Conservation (phyloP, 1,140 invertebrate species). For the Centruroides sculpturatus region DNA sequence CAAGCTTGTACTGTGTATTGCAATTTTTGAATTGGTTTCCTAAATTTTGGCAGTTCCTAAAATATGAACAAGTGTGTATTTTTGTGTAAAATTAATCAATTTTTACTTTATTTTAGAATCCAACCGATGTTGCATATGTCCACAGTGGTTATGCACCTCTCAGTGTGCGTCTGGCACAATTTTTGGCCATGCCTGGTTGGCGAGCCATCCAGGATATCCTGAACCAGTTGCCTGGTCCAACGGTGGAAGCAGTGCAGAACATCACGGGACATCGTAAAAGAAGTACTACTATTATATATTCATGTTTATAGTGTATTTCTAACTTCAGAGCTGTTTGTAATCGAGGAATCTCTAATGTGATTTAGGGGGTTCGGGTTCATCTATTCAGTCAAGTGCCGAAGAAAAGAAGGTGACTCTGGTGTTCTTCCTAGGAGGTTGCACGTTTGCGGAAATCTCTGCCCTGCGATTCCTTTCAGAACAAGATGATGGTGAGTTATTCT, state of each 20-base stretch:
- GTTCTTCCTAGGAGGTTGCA: conserved; percentile 91
- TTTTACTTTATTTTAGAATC: conserved; percentile 32
- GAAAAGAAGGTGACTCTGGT: conserved; percentile 61
- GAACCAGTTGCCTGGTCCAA: conserved; percentile 44
- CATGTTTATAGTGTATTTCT: too few species aligned
- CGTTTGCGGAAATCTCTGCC: conserved; percentile 86
- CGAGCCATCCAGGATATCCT: conserved; percentile 50
- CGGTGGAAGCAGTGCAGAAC: conserved; percentile 38
- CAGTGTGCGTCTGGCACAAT: conserved; percentile 74
- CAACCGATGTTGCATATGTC: conserved; percentile 82
- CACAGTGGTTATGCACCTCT: conserved; percentile 84
- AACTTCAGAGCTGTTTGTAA: too few species aligned
- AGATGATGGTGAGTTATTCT: conserved; percentile 54
- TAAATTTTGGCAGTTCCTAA: too few species aligned
- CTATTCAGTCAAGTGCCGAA: conserved; percentile 7
- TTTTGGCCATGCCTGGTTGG: conserved; percentile 70
- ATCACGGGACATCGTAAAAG: conserved; percentile 29
- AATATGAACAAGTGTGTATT: too few species aligned
- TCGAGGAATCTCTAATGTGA: too few species aligned
- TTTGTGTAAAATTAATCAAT: background rate
- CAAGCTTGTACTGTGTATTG: too few species aligned
- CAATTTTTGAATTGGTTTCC: too few species aligned
- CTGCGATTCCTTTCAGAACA: conserved; percentile 79
- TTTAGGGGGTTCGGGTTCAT: too few species aligned
- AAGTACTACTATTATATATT: conserved; percentile 12